phyloP scores from a whole-genome alignment of 2,888 invertebrate genomes.

The Stenodema calcarata region DNA sequence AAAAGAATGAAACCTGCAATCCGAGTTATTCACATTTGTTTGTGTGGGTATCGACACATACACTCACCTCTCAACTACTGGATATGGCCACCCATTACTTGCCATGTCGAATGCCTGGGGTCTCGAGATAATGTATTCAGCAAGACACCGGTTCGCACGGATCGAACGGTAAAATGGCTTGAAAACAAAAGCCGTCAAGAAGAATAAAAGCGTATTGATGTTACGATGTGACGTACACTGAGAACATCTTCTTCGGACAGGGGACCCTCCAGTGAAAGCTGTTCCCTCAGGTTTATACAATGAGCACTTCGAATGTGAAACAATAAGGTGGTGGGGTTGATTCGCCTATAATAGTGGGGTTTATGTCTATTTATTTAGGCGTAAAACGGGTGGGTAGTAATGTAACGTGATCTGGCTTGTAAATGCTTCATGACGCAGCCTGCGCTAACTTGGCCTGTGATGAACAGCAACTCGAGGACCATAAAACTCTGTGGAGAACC shows the following conservation, averaged over 20 bases:
- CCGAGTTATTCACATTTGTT: too few species aligned
- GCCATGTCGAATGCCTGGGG: background rate
- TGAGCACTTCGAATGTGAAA: slow-evolving; percentile 9
- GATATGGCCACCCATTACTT: background rate
- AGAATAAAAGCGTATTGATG: slow-evolving; percentile 8
- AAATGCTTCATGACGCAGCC: background rate
- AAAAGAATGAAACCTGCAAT: too few species aligned
- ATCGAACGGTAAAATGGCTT: background rate
- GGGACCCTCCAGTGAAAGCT: background rate
- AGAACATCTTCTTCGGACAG: background rate
- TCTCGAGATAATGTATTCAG: background rate
- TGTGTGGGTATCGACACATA: too few species aligned
- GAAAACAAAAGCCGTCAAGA: background rate
- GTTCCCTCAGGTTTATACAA: background rate
- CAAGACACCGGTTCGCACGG: background rate
- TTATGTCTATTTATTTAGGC: slow-evolving; percentile 20
- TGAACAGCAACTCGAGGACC: slow-evolving; percentile 20
- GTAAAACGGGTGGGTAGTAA: slow-evolving; percentile 13
- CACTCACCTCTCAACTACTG: too few species aligned
- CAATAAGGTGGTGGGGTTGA: slow-evolving; percentile 18
- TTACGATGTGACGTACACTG: background rate
- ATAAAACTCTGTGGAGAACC: slow-evolving; percentile 26
- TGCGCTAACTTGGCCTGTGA: slow-evolving; percentile 19
- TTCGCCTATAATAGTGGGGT: slow-evolving; percentile 21
- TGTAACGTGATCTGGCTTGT: slow-evolving; percentile 28